A percentile compares a stretch with the other conserved stretches of the same genome.
phyloP scores from a whole-genome alignment of 2,888 invertebrate species.

The Amorpha juglandis region DNA sequence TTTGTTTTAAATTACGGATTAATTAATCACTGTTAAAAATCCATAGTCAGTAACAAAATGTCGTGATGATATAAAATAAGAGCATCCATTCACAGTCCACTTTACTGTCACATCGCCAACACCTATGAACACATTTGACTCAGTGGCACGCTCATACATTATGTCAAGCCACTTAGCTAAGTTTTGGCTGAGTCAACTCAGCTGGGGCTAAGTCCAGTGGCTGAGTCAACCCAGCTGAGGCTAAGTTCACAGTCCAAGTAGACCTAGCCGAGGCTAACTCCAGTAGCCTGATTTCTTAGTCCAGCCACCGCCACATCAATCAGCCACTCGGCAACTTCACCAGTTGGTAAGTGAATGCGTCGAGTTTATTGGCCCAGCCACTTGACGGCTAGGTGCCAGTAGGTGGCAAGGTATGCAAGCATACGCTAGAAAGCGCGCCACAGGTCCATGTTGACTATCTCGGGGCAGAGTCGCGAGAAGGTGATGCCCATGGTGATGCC shows the following conservation, averaged over 20 bases:
- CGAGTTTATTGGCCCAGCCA: slow-evolving; percentile 38
- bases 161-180: background rate
- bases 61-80: background rate
- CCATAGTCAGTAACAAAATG: slow-evolving; percentile 5
- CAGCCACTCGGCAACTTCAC: no score
- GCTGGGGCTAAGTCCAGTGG: background rate
- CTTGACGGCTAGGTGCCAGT: slow-evolving; percentile 55
- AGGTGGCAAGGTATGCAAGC: slow-evolving; percentile 48
- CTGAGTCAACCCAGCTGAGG: no score
- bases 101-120: background rate
- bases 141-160: no score
- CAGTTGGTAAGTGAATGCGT: background rate
- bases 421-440: slow-evolving; percentile 66
- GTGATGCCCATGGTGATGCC: slow-evolving; percentile 94
- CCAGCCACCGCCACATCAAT: no score
- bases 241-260: no score
- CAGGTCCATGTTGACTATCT: slow-evolving; percentile 70
- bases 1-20: background rate
- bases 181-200: no score
- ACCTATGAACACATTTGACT: slow-evolving; percentile 7
- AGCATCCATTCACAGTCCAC: background rate
- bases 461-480: slow-evolving; percentile 89
- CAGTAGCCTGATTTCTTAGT: no score
- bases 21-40: background rate
- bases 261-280: no score